Conservation (phyloP, 2,888 invertebrate genomes). For the Agonum fuliginosum region DNA sequence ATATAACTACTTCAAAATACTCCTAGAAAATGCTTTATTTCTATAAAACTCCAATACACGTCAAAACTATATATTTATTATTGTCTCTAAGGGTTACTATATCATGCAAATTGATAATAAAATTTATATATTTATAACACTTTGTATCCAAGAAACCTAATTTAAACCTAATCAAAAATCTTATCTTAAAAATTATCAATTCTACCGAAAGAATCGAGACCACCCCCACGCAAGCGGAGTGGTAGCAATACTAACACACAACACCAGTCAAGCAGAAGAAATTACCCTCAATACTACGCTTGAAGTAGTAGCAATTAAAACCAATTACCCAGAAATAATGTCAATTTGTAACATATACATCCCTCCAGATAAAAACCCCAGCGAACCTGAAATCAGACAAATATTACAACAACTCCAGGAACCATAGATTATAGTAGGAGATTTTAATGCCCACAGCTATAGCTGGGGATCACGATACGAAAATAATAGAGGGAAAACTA, state of each 20-base stretch:
- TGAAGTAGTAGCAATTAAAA: slow-evolving; percentile 17
- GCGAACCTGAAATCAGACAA: neutral
- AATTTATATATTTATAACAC: no score
- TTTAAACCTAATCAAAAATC: neutral
- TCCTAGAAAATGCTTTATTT: no score
- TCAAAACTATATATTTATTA: no score
- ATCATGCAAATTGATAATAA: no score
- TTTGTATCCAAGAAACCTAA: slow-evolving; percentile 14
- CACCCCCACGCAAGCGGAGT: slow-evolving; percentile 13
- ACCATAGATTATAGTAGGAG: neutral
- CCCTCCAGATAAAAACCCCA: neutral
- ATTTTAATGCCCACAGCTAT: neutral
- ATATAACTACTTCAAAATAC: no score
- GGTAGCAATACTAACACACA: slow-evolving; percentile 6
- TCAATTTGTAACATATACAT: slow-evolving; percentile 1
- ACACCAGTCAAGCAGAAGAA: neutral
- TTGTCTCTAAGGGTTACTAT: no score
- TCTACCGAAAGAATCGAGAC: neutral
- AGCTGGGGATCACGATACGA: neutral
- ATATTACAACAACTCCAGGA: neutral
- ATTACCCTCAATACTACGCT: neutral
- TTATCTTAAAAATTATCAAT: neutral
- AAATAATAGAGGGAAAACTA: neutral
- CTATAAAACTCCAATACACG: no score
- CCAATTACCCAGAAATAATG: neutral